These are phyloP conservation scores for Trinectes maculatus DNA, from an alignment of 2,113 vertebrate species.

Conservation along the genomic window DNA sequence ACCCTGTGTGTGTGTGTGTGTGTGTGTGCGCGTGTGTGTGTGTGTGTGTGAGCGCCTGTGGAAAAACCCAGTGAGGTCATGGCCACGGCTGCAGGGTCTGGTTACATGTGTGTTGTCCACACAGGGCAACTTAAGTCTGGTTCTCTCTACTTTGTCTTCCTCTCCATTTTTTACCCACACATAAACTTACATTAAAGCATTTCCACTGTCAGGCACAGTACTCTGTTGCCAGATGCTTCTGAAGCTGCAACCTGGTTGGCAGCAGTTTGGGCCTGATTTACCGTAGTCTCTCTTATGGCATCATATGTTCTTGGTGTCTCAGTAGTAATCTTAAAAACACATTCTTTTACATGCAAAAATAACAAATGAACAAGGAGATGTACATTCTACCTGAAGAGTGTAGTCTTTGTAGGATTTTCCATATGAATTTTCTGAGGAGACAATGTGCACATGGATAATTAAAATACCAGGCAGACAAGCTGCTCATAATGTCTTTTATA, in stretches of 20 bases:
- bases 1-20: slow-evolving; percentile 24
- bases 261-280: slow-evolving; percentile 19
- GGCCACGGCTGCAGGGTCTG: slow-evolving; percentile 64
- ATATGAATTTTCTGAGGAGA: no score
- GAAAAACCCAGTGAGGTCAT: slow-evolving; percentile 80
- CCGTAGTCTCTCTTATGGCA: no score
- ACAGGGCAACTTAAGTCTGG: slow-evolving; percentile 56
- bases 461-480: no score
- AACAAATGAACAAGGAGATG: no score
- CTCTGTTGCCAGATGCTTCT: slow-evolving; percentile 24
- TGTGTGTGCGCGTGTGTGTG: slow-evolving; percentile 24
- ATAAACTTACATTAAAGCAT: slow-evolving; percentile 11
- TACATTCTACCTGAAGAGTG: no score
- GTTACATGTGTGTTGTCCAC: slow-evolving; percentile 71
- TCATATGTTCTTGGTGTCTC: no score
- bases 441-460: no score
- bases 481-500: no score
- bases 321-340: no score
- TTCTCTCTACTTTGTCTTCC: slow-evolving; percentile 48
- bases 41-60: slow-evolving; percentile 30
- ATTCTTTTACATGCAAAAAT: no score
- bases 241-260: slow-evolving; percentile 14
- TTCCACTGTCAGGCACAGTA: background rate
- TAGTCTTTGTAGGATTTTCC: no score
- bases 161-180: slow-evolving; percentile 8